Conservation (phyloP, 2,888 invertebrate genomes). For the Phyllotreta striolata region DNA sequence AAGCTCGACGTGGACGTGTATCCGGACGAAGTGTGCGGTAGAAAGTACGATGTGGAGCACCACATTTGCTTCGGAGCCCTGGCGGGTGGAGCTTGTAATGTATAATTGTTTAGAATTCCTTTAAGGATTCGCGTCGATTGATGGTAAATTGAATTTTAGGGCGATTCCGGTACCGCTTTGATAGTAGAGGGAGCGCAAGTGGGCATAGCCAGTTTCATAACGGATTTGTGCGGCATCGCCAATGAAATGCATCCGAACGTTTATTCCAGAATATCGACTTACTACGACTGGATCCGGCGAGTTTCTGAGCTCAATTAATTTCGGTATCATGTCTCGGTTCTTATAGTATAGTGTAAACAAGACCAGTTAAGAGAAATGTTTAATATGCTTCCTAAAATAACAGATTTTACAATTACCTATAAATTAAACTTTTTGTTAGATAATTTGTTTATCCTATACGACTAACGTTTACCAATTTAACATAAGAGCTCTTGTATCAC, state of each 20-base stretch:
- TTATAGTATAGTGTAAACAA: too few species aligned
- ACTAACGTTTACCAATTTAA: constrained; percentile 28
- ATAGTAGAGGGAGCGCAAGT: constrained; percentile 44
- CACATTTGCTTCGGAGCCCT: constrained; percentile 48
- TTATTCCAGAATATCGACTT: constrained; percentile 39
- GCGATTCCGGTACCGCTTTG: constrained; percentile 47
- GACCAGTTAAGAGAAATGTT: too few species aligned
- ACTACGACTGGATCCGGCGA: constrained; percentile 36
- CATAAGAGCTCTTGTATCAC: constrained; percentile 48
- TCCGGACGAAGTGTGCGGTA: constrained; percentile 45
- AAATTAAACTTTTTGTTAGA: constrained; percentile 6
- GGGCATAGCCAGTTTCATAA: constrained; percentile 48
- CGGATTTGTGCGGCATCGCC: constrained; percentile 44
- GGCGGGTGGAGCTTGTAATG: constrained; percentile 48
- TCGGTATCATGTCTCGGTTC: too few species aligned
- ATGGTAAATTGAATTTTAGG: constrained; percentile 33
- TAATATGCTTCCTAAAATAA: constrained; percentile 10
- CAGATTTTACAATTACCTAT: constrained; percentile 8
- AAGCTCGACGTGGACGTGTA: constrained; percentile 46
- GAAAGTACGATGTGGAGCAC: constrained; percentile 37
- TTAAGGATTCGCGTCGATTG: background rate
- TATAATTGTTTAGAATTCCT: constrained; percentile 31
- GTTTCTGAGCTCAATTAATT: background rate
- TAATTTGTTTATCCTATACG: constrained; percentile 13
- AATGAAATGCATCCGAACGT: constrained; percentile 41